Base-by-base conservation (phyloP, 2,797 vertebrate species). In the Eulemur mongoz region DNA sequence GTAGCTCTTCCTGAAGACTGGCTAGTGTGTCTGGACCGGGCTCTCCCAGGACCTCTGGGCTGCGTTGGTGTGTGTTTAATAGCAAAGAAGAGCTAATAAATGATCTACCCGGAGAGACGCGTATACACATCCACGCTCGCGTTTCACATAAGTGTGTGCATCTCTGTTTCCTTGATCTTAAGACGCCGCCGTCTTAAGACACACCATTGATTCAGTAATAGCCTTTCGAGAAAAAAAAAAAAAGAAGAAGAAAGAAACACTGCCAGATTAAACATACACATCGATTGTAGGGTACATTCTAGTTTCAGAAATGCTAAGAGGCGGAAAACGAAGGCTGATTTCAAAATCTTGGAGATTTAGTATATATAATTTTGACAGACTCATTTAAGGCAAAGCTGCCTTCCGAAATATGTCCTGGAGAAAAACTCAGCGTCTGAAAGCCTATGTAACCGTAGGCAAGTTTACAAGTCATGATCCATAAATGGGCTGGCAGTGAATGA, bases 401-500 rank as follows among this genome's bases (percentile, higher is more conserved):
- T 93, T 52, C 50, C 7, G 43, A 13, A 54, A 15, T 0, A 7
- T 13, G 17, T 32, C 54, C n/a, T n/a, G 15, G 59, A 1, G 0
- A 45, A 54, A n/a, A 84, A 7, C 8, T 65, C 20, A 35, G 40
- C 0, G 5, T 22, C 80, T 35, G 52, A 27, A 73, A 12, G 38
- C 3, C 8, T 14, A 2, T 45, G 45, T 4, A 5, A 11, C 20
- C 30, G 3, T 0, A 18, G 48, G 48, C 80, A 4, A 14, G 32
- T 57, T 48, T 17, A 13, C 22, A 83, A 23, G 12, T 50, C 35
- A 4, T 17, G 65, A 17, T 10, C 40, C 54, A 57, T 14, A 15
- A 2, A 1, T 1, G n/a, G 32, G 20, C n/a, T 25, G 1, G 4
- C 3, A 7, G 0, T n/a, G 25, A 3, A 17, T 35, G 1, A 43